phyloP scores from a whole-genome alignment of 2,888 invertebrate species.

The Cetonia aurata region DNA sequence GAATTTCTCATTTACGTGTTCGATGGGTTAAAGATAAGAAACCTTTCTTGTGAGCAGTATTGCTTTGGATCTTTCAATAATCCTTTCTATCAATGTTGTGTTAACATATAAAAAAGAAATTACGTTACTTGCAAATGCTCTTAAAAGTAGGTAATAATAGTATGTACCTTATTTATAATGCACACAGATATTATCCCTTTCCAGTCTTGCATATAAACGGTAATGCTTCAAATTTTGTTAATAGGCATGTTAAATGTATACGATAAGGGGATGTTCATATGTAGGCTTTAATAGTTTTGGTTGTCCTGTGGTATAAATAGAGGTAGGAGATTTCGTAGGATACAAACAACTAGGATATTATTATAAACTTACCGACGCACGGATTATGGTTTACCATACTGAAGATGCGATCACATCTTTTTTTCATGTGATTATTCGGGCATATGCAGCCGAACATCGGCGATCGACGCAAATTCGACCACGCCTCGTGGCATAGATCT shows the following conservation, averaged over 20 bases:
- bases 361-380: conserved; percentile 85
- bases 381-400: conserved; percentile 93
- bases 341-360: conserved; percentile 29
- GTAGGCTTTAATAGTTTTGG: conserved; percentile 9
- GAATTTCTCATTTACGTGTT: too few relatives aligned
- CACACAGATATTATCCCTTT: background rate
- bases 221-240: too few relatives aligned
- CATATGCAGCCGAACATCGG: conserved; percentile 95
- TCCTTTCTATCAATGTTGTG: too few relatives aligned
- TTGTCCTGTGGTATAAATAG: conserved; percentile 31
- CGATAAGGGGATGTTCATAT: too few relatives aligned
- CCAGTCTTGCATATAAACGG: background rate
- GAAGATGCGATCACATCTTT: conserved; percentile 90
- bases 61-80: too few relatives aligned
- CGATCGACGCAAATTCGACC: conserved; percentile 87
- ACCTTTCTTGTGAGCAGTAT: too few relatives aligned
- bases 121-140: too few relatives aligned
- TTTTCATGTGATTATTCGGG: conserved; percentile 92
- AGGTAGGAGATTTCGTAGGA: conserved; percentile 22
- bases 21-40: too few relatives aligned
- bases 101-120: too few relatives aligned
- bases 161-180: too few relatives aligned
- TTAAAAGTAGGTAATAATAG: too few relatives aligned
- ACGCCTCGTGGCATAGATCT: conserved; percentile 87
- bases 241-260: background rate